Conservation (phyloP, 92 coral and sea anemone species). For the Palythoa grandiflora region DNA sequence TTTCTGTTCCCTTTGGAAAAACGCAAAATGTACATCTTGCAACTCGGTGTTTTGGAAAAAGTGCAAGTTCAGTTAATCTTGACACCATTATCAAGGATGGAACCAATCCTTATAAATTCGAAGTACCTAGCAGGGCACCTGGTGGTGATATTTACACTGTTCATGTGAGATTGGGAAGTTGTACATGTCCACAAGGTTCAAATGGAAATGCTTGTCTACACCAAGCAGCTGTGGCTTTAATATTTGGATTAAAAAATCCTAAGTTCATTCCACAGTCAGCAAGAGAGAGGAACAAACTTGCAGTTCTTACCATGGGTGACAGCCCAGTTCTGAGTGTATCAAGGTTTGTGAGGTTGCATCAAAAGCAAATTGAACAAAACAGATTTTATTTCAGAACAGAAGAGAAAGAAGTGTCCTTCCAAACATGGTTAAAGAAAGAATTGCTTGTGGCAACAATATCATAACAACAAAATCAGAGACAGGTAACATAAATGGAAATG, state of each 20-base stretch:
- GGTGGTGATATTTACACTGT: constrained; percentile 37
- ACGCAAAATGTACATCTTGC: constrained; percentile 51
- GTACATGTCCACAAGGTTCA: constrained; percentile 60
- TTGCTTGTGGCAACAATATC: not conserved
- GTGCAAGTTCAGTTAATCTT: constrained; percentile 52
- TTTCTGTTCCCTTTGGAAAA: constrained; percentile 10
- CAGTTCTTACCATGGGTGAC: constrained; percentile 11
- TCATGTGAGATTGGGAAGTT: constrained; percentile 42
- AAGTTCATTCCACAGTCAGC: constrained; percentile 60
- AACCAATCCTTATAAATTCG: constrained; percentile 25
- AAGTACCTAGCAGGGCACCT: constrained; percentile 52
- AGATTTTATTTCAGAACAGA: constrained; percentile 24
- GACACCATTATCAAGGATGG: constrained; percentile 46
- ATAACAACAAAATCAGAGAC: not conserved
- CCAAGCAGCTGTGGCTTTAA: constrained; percentile 57
- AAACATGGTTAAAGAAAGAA: not conserved
- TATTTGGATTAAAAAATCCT: not conserved
- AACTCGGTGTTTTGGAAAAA: constrained; percentile 61
- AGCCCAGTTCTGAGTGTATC: constrained; percentile 17
- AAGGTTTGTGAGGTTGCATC: constrained; percentile 55
- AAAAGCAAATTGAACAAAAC: constrained; percentile 52
- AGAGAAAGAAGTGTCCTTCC: not conserved
- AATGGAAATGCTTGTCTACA: constrained; percentile 67
- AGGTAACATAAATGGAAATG: not conserved
- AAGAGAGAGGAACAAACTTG: constrained; percentile 33